Base-by-base conservation (phyloP, 2,888 invertebrate species). In the Cantharis lateralis region DNA sequence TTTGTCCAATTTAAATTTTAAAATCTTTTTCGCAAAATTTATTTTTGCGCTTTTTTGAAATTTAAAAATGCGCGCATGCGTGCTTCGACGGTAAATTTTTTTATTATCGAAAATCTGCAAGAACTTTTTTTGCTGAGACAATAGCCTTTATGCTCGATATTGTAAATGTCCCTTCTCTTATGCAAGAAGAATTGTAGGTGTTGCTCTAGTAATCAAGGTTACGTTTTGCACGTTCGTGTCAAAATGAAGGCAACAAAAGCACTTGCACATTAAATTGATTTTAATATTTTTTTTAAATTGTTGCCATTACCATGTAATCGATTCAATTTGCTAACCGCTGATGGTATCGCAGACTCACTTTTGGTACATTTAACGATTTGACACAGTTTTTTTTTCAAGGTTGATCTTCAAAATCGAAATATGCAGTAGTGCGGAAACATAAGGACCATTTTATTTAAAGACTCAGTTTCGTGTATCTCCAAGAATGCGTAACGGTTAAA, bases 121-220 rank as follows among this genome's bases (percentile, higher is more conserved):
- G n/a, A n/a, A 48, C 18, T 16, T 10, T 48, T 16, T 32, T 70
- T 15, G 11, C n/a, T n/a, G 32, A 70, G 66, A 75, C 70, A 75
- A 70, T 75, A 71, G 70, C 68, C 68, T 75, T 68, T 71, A 75
- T 71, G 68, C 26, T 71, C 69, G 70, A 70, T 74, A 63, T 70
- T 63, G 70, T 61, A 75, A 75, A 75, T 75, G 75, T 71, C 75
- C 75, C 75, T 75, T 75, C 75, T 75, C 75, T 26, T 24, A 69
- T 66, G 64, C 20, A 74, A 61, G 24, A 62, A 70, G 63, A 62
- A 32, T 68, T 72, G 69, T 76, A 68, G 72, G 72, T 76, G 72
- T 76, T 72, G 76, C 72, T 76, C 72, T 64, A 76, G 20, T 76
- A 76, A 76, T 66, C 76, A 76, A 76, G 76, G 76, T 72, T 70